Base-by-base conservation (phyloP, 2,888 invertebrate genomes). In the Pachliopta kotzebuea region DNA sequence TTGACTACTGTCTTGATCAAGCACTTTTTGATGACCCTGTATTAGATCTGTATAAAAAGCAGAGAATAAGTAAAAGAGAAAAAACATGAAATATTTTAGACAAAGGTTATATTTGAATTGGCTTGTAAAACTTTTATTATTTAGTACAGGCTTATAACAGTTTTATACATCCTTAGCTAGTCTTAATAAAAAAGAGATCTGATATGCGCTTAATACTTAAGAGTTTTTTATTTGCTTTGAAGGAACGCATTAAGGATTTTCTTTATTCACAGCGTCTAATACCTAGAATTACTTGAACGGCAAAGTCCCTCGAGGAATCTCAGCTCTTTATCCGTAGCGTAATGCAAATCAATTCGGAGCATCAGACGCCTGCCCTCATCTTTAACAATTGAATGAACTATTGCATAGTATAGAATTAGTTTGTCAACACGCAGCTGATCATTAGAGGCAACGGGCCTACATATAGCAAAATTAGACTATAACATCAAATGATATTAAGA, bases 281-380 rank as follows among this genome's bases (percentile, higher is more conserved):
- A 31, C 56, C 56, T 57, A 54, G 58, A 58, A 63, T 58, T 58
- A 54, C 63, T 63, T 31, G 54, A 63, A 58, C 53, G 26, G 63
- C 57, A 50, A 42, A 26, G 58, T 63, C 50, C 58, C 56, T 53
- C 54, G 45, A 58, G 63, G 63, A 63, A 58, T 58, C 58, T 29
- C 54, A 18, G 58, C 58, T 58, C 63, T 58, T 63, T 63, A 63
- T 63, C 24, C 63, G 54, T 45, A 58, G 57, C 56, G 62, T 58
- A 58, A 63, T 63, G 63, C 58, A 63, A 63, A 57, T 63, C 62
- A 63, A 63, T 63, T 63, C 53, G 42, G 62, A 63, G 53, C 57
- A 58, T 56, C 50, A 37, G n/a, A 26, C 62, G 50, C 50, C 62
- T 37, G 42, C 31, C 56, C 49, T 50, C 50, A 49, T 56, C 50